Conservation (phyloP, 2,797 vertebrate species). For the Anas bahamensis region DNA sequence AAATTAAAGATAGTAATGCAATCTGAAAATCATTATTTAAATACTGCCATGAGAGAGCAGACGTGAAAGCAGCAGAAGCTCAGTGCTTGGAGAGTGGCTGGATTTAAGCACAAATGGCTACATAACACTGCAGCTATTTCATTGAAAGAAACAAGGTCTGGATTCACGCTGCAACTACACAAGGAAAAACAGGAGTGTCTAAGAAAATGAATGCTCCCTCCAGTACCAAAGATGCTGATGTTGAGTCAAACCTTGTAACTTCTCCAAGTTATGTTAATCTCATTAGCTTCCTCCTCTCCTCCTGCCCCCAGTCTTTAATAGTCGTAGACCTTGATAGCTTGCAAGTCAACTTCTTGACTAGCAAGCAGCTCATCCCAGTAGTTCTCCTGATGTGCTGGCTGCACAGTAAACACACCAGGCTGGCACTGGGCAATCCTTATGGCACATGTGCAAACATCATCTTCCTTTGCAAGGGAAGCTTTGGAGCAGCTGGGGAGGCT, state of each 20-base stretch:
- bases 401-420: neutral
- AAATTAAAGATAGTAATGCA: neutral
- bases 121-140: neutral
- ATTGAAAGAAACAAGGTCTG: neutral
- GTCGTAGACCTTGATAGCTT: neutral
- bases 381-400: neutral
- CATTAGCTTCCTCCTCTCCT: neutral
- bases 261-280: fast-evolving
- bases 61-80: neutral
- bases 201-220: neutral
- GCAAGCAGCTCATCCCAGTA: neutral
- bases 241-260: neutral
- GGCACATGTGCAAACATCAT: neutral
- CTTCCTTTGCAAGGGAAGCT: neutral
- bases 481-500: neutral
- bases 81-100: neutral
- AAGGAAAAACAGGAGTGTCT: neutral
- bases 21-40: neutral
- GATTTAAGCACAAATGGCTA: neutral
- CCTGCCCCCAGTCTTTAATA: neutral
- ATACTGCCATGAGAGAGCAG: neutral
- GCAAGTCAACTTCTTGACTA: neutral
- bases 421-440: neutral
- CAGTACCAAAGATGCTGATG: neutral
- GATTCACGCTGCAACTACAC: neutral